Base-by-base conservation (phyloP, 1,140 invertebrate species). In the Macrobrachium nipponense region DNA sequence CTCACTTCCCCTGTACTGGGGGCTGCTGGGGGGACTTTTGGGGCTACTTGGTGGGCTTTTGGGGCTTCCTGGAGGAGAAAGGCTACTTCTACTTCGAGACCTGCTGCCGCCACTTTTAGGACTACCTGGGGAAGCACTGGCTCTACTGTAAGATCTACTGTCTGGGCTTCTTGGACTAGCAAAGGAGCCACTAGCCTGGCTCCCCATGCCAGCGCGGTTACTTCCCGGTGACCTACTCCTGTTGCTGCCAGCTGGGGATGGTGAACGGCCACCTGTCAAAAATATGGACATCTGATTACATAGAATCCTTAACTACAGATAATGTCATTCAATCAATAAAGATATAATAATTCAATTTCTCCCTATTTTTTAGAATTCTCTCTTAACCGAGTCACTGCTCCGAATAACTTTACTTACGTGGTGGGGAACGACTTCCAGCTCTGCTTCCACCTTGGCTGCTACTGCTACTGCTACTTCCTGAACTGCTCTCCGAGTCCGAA, bases 401-500 rank as follows among this genome's bases (percentile, higher is more conserved):
- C 5, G 8, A 70, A 70, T 70, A 70, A 27, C 10, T 36, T 70
- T 14, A 60, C 23, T 61, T 59, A 85, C 82, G 64, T 78, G 66
- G 18, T 1, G 82, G 82, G 0, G 76, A 79, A 23, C 82, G 68
- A 58, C 82, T 85, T 5, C 76, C 60, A 51, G 76, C 76, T 11
- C 82, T 78, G 58, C 82, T 85, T 43, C 82, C 79, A n/a, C 62
- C 62, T 18, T 58, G 73, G 23, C 82, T 85, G 51, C 82, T 85
- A 62, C 82, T 84, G 43, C 59, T 62, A 60, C 80, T 81, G 51
- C 73, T 78, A 77, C 82, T 85, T 62, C 82, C 75, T 5, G 82
- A 85, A n/a, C 82, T 85, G 51, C 82, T 85, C 7, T 78, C 82
- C 0, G 82, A 85, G 76, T 85, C 82, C 5, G 73, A 77, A 36